Conservation (phyloP, 1,140 invertebrate genomes). For the Drosophila seguyi region DNA sequence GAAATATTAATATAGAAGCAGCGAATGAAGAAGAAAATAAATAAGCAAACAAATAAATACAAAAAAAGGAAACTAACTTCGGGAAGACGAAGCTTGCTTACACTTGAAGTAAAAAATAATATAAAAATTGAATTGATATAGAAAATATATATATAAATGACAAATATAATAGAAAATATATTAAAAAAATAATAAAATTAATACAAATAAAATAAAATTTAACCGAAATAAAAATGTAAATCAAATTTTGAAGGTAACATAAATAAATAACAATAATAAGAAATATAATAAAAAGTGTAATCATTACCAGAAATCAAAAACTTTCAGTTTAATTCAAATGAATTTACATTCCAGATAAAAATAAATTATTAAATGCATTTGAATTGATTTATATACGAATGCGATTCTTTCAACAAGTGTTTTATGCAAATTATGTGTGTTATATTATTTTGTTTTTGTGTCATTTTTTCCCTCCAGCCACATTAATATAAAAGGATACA, state of each 20-base stretch:
- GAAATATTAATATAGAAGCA: conserved; percentile 8
- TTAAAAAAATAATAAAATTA: not conserved
- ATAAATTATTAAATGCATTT: conserved; percentile 8
- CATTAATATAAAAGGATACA: not conserved
- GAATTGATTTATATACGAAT: not conserved
- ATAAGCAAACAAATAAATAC: conserved; percentile 6
- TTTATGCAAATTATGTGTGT: conserved; percentile 6
- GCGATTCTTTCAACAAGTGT: conserved; percentile 4
- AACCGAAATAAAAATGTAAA: not conserved
- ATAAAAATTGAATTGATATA: not conserved
- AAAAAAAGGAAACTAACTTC: not conserved
- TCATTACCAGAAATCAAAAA: not conserved
- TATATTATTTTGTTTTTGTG: conserved; percentile 13
- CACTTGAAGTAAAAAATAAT: not conserved
- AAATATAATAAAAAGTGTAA: not conserved
- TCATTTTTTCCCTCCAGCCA: not conserved
- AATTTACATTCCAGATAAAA: not conserved
- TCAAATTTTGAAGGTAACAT: not conserved
- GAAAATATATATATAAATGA: not conserved
- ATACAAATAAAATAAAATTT: not conserved
- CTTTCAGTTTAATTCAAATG: not conserved
- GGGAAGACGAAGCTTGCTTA: not conserved
- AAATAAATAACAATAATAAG: not conserved
- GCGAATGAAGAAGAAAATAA: conserved; percentile 13
- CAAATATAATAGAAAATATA: too few species aligned